Evolutionary conservation across 2,113 vertebrate genomes (phyloP).

Genomic region (Sapajus apella): DNA sequence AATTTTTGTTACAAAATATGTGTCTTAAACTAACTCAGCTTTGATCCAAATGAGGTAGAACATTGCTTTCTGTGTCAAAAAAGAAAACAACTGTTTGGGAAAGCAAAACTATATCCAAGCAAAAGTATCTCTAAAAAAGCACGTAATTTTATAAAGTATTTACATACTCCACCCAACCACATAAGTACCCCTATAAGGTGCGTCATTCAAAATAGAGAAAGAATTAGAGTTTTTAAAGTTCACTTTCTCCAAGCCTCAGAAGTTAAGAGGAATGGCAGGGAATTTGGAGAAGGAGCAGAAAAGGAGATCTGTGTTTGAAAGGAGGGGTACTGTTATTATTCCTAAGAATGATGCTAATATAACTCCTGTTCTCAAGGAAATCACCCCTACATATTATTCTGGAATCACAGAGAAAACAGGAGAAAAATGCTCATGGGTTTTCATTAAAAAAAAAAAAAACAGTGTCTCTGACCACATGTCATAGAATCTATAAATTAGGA

Average conservation of each 20-base stretch:
- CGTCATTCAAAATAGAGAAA: conserved; percentile 64
- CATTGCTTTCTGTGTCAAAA: neutral
- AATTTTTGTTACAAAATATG: neutral
- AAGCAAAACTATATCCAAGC: neutral
- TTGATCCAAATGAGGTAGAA: neutral
- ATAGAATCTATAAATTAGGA: conserved; percentile 50
- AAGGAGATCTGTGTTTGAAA: neutral
- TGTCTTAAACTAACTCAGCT: neutral
- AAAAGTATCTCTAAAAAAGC: too few species aligned
- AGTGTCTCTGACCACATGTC: conserved; percentile 66
- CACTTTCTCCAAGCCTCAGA: neutral
- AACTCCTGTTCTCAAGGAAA: conserved; percentile 53
- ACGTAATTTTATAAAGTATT: neutral
- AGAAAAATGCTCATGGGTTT: conserved; percentile 55
- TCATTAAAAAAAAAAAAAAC: conserved; percentile 77
- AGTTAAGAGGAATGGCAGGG: conserved; percentile 45
- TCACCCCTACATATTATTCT: neutral
- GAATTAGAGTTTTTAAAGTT: neutral
- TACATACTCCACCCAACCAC: neutral
- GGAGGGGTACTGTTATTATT: neutral
- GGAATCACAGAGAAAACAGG: neutral
- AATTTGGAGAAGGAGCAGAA: neutral
- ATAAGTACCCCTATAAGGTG: conserved; percentile 60
- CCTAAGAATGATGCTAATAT: conserved; percentile 72
- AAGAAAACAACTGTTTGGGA: neutral